Evolutionary conservation across 2,888 invertebrate genomes (phyloP), one percentile per base, ranked within the genome.

Genomic region (Tachystola acroxantha): DNA sequence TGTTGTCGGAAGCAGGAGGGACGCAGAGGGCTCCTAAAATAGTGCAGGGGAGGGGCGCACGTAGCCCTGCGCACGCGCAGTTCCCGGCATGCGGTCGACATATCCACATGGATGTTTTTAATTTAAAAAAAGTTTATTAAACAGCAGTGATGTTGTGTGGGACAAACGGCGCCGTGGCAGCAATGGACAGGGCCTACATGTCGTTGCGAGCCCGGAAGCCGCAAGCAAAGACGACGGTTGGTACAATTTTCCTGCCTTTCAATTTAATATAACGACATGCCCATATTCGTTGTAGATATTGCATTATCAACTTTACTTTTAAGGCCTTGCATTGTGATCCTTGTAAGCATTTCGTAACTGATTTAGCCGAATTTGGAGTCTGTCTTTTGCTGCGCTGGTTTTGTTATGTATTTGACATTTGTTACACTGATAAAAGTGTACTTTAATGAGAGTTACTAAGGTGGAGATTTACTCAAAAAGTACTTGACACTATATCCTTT

Each of bases 151-250:
- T 84, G 84, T 61, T 85, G 70, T 80, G 87, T 45, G 81, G 81
- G n/a, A 69, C 80, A 26, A 73, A 69, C 48, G 79, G 82, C 10
- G 80, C 84, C 1, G 79, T 81, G 11, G 80, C 80, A 24, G 80
- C 82, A 12, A 88, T 87, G 87, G 88, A 88, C 37, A 77, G 88
- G 38, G 88, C 87, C 36, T 88, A 88, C 44, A 88, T 88, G 88
- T 87, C 88, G 32, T 56, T 88, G 66, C 80, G 88, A 39, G 88
- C 82, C 48, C 78, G 88, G 56, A 85, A 82, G 54, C 87, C 86
- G 11, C 70, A 68, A 39, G 46, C 70, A 3, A 77, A 70, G 33
- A 27, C 27, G 36, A 79, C 82, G 75, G 79, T 82, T 55, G 36
- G 76, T 70, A 7, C 6, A 6, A 16, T 16, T 16, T 16, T 16